These are phyloP conservation scores for Pterophyllum scalare DNA, from an alignment of 2,113 vertebrate genomes.

Conservation along the genomic window DNA sequence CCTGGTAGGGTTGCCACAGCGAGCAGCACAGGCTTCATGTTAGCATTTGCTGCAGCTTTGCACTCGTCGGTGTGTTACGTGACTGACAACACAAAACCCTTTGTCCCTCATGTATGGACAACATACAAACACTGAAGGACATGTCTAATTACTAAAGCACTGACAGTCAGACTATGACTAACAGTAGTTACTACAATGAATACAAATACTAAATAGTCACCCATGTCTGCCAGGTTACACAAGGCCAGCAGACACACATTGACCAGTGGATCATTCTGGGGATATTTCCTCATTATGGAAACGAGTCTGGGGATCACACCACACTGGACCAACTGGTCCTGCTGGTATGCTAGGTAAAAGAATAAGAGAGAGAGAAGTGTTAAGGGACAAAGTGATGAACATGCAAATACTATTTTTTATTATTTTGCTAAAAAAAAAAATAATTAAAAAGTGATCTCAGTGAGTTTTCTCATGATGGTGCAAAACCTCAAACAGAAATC, in stretches of 20 bases:
- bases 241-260: conserved; percentile 88
- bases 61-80: not conserved
- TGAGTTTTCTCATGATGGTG: not conserved
- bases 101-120: too few species aligned
- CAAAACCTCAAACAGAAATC: not conserved
- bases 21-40: too few species aligned
- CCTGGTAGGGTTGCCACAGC: not conserved
- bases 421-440: not conserved
- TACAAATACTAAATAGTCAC: conserved; percentile 68
- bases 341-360: conserved; percentile 80
- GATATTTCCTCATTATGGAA: conserved; percentile 83
- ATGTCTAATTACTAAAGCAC: not conserved
- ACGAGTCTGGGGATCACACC: conserved; percentile 87
- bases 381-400: not conserved
- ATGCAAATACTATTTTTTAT: not conserved
- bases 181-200: not conserved
- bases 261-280: conserved; percentile 86
- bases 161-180: not conserved
- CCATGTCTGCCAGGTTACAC: conserved; percentile 88
- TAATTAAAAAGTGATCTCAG: not conserved
- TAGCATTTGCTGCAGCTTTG: too few species aligned
- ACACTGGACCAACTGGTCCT: conserved; percentile 85
- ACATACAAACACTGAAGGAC: too few species aligned
- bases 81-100: not conserved
- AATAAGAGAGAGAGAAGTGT: not conserved